phyloP scores from a whole-genome alignment of 2,888 invertebrate species.

The Torymus texanus region DNA sequence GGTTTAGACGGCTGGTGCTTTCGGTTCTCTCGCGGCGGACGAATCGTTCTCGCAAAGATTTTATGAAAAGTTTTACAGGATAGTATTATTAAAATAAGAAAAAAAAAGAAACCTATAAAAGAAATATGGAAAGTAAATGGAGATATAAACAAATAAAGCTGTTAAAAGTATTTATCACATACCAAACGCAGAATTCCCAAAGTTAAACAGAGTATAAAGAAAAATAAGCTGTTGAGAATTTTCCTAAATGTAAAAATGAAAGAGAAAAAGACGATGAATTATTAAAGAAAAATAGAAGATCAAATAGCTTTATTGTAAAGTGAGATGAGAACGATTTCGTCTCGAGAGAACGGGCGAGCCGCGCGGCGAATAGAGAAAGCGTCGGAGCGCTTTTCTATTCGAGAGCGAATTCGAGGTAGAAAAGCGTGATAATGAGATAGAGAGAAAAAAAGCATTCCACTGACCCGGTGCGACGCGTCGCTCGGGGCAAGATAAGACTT shows the following conservation, averaged over 20 bases:
- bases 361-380: background rate
- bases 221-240: slow-evolving; percentile 38
- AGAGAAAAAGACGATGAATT: background rate
- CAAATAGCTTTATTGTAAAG: slow-evolving; percentile 45
- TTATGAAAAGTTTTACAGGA: slow-evolving; percentile 45
- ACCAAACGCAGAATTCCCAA: slow-evolving; percentile 34
- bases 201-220: slow-evolving; percentile 24
- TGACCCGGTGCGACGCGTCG: slow-evolving; percentile 16
- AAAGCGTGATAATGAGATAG: slow-evolving; percentile 12
- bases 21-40: slow-evolving; percentile 17
- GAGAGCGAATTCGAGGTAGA: background rate
- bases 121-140: slow-evolving; percentile 32
- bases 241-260: slow-evolving; percentile 21
- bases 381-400: background rate
- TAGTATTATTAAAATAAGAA: slow-evolving; percentile 33
- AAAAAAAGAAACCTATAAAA: no score
- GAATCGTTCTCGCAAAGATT: slow-evolving; percentile 17
- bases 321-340: slow-evolving; percentile 4
- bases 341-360: slow-evolving; percentile 14
- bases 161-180: slow-evolving; percentile 36
- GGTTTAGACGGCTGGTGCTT: background rate
- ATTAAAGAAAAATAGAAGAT: slow-evolving; percentile 15
- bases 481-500: slow-evolving; percentile 46
- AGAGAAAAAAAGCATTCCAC: slow-evolving; percentile 41
- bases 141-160: slow-evolving; percentile 23